Base-by-base conservation (phyloP, 2,113 vertebrate species). In the Thymallus thymallus region DNA sequence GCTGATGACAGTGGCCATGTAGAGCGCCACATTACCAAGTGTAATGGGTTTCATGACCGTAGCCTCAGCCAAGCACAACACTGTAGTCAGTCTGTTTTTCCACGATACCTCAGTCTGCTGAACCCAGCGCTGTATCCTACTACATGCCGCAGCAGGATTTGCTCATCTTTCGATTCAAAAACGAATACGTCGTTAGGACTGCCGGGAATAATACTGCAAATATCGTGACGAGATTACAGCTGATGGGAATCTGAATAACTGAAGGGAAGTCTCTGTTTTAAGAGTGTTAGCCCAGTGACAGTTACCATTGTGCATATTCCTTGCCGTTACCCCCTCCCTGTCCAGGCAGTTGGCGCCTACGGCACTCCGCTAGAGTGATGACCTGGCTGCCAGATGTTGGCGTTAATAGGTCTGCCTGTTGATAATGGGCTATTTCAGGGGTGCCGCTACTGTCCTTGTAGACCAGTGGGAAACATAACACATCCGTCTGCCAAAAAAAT, bases 341-440 rank as follows among this genome's bases (percentile, higher is more conserved):
- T 71, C 65, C 71, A 1, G 30, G 64, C 64, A 22, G 6, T 60
- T 60, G 13, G 18, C 48, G n/a, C 56, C 56, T 16, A 45, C 63
- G 76, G 77, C 78, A 60, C 61, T 61, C 63, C 32, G 46, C 73
- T 61, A 61, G 79, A 83, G 61, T 23, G 67, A 81, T 73, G 76
- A 45, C 72, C 77, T 4, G 29, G 62, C 73, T 73, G 84, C 80
- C 87, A 88, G 85, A 85, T 89, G 84, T 82, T 80, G 67, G 63
- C 70, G 26, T 58, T 82, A 80, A 75, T 84, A 77, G 74, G 55
- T 81, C 71, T 78, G 75, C 76, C 79, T 76, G 81, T 82, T 71
- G 78, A 84, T 84, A 82, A 82, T 26, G 72, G 72, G 71, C 68
- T 81, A 79, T 86, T 85, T 73, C 71, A 72, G 79, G 70, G 76